These are phyloP conservation scores for Cacatua alba DNA, from an alignment of 2,113 vertebrate genomes.

Conservation along the genomic window DNA sequence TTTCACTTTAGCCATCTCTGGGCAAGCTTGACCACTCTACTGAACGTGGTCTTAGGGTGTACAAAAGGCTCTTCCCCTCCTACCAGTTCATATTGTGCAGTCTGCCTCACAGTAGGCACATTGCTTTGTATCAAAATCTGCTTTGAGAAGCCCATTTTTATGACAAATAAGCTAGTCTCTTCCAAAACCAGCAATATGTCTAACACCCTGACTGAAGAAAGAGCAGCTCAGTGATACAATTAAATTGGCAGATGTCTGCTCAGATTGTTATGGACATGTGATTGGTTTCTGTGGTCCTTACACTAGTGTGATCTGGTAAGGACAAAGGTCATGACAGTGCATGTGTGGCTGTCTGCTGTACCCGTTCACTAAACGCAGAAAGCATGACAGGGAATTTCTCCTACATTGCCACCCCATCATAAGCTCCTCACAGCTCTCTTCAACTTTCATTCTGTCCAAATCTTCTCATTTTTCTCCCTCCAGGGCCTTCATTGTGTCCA, in stretches of 20 bases:
- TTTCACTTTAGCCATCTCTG: neutral
- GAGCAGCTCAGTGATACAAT: neutral
- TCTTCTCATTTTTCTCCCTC: neutral
- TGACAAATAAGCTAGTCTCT: neutral
- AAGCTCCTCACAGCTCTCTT: neutral
- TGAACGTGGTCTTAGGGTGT: neutral
- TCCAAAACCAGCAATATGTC: neutral
- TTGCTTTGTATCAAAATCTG: neutral
- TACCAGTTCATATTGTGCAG: neutral
- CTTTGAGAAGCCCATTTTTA: neutral
- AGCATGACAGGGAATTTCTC: neutral
- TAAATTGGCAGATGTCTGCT: neutral
- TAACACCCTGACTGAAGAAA: neutral
- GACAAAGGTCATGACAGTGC: neutral
- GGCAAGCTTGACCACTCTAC: neutral
- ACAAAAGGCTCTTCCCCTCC: neutral
- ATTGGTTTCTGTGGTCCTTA: neutral
- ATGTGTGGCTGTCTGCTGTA: neutral
- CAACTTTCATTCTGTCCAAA: neutral
- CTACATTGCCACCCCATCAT: neutral
- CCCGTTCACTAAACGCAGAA: neutral
- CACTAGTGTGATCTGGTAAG: neutral
- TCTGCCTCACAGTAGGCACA: neutral
- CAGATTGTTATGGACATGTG: neutral
- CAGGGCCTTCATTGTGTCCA: neutral